Evolutionary conservation across 2,113 vertebrate species (phyloP).

Genomic region (Tamias sibiricus): DNA sequence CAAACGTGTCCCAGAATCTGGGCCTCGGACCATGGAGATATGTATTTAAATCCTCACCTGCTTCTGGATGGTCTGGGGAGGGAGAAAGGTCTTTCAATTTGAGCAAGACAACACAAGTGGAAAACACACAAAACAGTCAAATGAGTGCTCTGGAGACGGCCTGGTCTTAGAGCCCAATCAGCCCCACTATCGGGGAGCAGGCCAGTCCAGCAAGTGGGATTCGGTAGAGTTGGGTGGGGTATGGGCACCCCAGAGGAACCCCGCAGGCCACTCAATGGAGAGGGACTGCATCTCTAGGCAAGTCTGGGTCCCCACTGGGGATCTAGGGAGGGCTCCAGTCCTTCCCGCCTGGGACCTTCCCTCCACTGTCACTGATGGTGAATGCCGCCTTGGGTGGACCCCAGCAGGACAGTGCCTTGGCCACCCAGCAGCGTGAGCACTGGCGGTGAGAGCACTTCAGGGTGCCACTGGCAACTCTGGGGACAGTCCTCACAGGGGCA

Average conservation of each 20-base stretch:
- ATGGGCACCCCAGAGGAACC: neutral
- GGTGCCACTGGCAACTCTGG: neutral
- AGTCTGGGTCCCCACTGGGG: neutral
- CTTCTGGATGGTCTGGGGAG: neutral
- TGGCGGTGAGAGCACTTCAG: neutral
- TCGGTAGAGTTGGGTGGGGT: no score
- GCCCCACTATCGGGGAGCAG: neutral
- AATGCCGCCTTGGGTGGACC: neutral
- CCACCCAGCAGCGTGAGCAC: neutral
- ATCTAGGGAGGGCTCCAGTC: neutral
- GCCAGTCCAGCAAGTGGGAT: neutral
- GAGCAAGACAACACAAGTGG: neutral
- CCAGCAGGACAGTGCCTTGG: neutral
- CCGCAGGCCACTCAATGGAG: neutral
- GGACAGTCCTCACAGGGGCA: neutral
- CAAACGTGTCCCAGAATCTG: neutral
- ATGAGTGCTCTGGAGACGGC: neutral
- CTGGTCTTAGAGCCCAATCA: neutral
- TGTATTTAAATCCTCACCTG: neutral
- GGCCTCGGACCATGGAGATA: neutral
- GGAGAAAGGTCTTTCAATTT: neutral
- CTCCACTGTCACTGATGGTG: neutral
- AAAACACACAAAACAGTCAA: neutral
- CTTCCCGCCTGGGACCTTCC: neutral
- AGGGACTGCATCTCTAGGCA: neutral